phyloP scores from a whole-genome alignment of 2,888 invertebrate species.

The Cyrtodaria siliqua region DNA sequence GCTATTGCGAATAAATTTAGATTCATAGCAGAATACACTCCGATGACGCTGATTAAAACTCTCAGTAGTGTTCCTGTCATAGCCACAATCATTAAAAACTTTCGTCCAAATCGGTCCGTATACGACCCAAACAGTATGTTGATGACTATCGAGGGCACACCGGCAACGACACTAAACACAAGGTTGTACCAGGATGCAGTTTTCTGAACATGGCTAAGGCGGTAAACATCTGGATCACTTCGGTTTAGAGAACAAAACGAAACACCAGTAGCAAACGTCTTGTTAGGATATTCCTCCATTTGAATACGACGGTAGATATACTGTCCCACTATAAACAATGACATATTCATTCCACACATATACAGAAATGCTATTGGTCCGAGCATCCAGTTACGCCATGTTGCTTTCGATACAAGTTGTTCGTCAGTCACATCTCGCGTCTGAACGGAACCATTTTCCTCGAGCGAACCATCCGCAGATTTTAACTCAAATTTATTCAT shows the following conservation, averaged over 20 bases:
- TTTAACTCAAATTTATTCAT: too few relatives aligned
- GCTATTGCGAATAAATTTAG: constrained; percentile 50
- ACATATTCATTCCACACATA: constrained; percentile 15
- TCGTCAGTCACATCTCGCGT: background rate
- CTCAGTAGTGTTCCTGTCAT: constrained; percentile 41
- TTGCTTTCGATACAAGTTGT: background rate
- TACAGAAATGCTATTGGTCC: constrained; percentile 15
- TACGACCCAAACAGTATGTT: constrained; percentile 58
- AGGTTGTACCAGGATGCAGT: constrained; percentile 42
- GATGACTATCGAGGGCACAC: constrained; percentile 55
- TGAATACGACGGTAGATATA: constrained; percentile 22
- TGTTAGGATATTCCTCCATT: constrained; percentile 20
- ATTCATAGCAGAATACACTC: constrained; percentile 60
- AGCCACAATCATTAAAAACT: constrained; percentile 55
- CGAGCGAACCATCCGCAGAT: too few relatives aligned
- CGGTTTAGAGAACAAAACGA: too few relatives aligned
- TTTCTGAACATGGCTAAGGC: constrained; percentile 49
- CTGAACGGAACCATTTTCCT: too few relatives aligned
- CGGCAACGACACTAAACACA: constrained; percentile 41
- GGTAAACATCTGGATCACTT: constrained; percentile 43
- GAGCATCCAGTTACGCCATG: constrained; percentile 26
- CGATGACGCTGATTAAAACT: constrained; percentile 26
- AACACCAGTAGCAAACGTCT: constrained; percentile 19
- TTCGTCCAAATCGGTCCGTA: constrained; percentile 65
- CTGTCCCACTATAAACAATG: constrained; percentile 6